These are phyloP conservation scores for Bruchidius siliquastri DNA, from an alignment of 2,888 invertebrate genomes.

Conservation along the genomic window DNA sequence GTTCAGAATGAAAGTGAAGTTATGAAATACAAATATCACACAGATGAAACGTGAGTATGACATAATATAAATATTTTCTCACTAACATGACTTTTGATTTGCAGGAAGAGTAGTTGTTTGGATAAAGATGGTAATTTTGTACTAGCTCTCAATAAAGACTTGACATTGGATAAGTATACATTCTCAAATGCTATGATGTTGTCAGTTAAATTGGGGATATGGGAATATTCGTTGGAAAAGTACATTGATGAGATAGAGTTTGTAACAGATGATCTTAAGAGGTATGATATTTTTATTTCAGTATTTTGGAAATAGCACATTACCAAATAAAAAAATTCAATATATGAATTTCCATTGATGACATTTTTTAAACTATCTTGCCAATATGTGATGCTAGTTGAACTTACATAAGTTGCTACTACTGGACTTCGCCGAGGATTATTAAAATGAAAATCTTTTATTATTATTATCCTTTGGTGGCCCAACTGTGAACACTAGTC, in stretches of 20 bases:
- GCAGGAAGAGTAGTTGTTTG: constrained; percentile 34
- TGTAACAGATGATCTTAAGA: constrained; percentile 74
- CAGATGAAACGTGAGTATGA: constrained; percentile 42
- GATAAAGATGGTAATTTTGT: constrained; percentile 40
- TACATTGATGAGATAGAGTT: constrained; percentile 80
- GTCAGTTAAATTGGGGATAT: constrained; percentile 90
- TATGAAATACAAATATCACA: constrained; percentile 73
- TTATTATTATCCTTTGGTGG: too few species aligned
- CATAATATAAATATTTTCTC: neutral
- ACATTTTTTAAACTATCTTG: too few species aligned
- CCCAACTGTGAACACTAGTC: too few species aligned
- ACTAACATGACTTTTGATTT: constrained; percentile 4
- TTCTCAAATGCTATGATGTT: constrained; percentile 92
- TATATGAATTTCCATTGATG: neutral
- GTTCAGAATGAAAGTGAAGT: constrained; percentile 76
- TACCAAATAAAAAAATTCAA: neutral
- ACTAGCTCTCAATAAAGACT: constrained; percentile 47
- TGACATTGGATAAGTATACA: constrained; percentile 76
- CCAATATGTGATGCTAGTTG: too few species aligned
- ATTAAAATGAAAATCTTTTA: too few species aligned
- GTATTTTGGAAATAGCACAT: neutral
- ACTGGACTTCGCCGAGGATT: too few species aligned
- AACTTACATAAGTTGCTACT: too few species aligned
- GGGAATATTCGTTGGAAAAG: constrained; percentile 82
- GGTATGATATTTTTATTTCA: constrained; percentile 13